phyloP scores from a whole-genome alignment of 2,113 vertebrate species.

The Pagrus major region DNA sequence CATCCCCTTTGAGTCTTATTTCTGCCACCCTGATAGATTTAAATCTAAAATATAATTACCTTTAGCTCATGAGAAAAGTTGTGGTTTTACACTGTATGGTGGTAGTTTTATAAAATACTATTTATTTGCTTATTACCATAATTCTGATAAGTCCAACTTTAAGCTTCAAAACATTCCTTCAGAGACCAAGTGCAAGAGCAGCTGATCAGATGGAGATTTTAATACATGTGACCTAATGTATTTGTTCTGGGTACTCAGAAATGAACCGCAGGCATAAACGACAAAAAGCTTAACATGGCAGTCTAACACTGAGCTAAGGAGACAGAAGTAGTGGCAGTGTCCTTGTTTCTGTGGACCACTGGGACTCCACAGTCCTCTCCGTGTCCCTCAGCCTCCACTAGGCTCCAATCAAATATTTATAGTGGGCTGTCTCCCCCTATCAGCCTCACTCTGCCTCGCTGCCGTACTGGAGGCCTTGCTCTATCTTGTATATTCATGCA shows the following conservation, averaged over 20 bases:
- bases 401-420: conserved; percentile 81
- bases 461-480: conserved; percentile 44
- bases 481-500: conserved; percentile 15
- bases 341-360: conserved; percentile 71
- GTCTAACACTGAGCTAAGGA: background rate
- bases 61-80: background rate
- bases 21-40: background rate
- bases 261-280: background rate
- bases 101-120: background rate
- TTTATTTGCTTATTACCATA: background rate
- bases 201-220: background rate
- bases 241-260: background rate
- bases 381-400: conserved; percentile 65
- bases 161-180: background rate
- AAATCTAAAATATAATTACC: conserved; percentile 3
- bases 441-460: conserved; percentile 59
- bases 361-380: conserved; percentile 69
- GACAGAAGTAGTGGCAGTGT: conserved; percentile 50
- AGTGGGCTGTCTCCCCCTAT: conserved; percentile 63
- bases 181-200: background rate
- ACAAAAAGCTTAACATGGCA: conserved; percentile 25
- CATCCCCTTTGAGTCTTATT: background rate
- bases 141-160: background rate
- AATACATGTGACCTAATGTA: background rate
- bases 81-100: background rate